Conservation (phyloP, 1,140 invertebrate genomes). For the Leguminivora glycinivorella region DNA sequence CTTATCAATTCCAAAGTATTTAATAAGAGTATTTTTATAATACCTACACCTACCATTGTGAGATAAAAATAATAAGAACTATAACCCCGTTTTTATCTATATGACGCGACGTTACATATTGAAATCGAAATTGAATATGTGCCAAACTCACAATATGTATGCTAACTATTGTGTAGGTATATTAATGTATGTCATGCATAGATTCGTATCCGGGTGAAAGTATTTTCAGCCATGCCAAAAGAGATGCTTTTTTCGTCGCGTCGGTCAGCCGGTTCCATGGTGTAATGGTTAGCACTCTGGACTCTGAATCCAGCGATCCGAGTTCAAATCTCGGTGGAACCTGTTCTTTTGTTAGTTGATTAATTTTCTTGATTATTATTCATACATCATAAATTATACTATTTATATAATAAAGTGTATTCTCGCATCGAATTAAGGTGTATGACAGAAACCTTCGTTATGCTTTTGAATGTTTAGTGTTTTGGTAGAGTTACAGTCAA, state of each 20-base stretch:
- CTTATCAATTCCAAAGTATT: no score
- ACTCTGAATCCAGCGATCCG: constrained; percentile 28
- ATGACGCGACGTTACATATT: neutral
- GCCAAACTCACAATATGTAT: neutral
- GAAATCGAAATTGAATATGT: neutral
- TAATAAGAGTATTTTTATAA: no score
- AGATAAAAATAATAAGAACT: no score
- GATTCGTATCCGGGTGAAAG: neutral
- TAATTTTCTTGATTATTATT: neutral
- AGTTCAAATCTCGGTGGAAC: constrained; percentile 27
- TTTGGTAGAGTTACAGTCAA: no score
- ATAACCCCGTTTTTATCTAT: neutral
- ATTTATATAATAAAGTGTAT: no score
- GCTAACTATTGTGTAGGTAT: neutral
- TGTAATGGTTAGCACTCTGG: constrained; percentile 29
- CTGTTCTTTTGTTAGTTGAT: neutral
- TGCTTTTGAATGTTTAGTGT: no score
- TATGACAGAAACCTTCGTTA: no score
- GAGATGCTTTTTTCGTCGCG: neutral
- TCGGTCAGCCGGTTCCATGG: constrained; percentile 1
- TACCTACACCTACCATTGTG: no score
- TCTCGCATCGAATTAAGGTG: no score
- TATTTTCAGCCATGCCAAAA: neutral
- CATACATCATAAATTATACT: no score
- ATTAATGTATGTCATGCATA: no score